Conservation (phyloP, 2,113 vertebrate species). For the Protobothrops flavoviridis region DNA sequence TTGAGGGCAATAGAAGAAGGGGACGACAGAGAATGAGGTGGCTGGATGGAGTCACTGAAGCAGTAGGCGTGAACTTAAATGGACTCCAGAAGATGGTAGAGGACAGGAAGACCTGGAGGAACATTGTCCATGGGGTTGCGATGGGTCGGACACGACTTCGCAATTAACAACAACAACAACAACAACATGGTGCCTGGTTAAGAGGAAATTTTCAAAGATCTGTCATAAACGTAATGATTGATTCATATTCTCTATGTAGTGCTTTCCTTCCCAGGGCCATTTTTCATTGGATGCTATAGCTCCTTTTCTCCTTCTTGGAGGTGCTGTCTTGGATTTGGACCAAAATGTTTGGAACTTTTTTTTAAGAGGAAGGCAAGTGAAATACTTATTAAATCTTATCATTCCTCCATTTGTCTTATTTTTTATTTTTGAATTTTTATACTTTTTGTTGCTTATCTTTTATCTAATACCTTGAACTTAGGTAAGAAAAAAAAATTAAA, state of each 20-base stretch:
- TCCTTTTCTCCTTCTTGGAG: not conserved
- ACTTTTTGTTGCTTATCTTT: not conserved
- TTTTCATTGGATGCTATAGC: not conserved
- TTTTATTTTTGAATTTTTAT: no score
- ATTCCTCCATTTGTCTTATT: not conserved
- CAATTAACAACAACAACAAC: no score
- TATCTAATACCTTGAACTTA: not conserved
- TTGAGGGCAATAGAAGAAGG: no score
- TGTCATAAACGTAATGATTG: not conserved
- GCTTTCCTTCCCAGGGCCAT: not conserved
- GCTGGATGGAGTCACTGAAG: no score
- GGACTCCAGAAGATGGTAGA: no score
- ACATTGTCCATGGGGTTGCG: no score
- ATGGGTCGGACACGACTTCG: no score
- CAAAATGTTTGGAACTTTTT: no score
- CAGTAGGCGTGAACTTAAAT: no score
- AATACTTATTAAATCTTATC: not conserved
- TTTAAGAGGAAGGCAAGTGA: not conserved
- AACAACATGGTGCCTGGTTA: not conserved
- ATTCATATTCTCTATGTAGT: not conserved
- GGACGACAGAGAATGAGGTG: no score
- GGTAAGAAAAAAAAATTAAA: not conserved
- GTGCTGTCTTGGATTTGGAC: no score
- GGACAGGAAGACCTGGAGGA: no score
- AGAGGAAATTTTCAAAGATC: not conserved